Conservation (phyloP, 2,113 vertebrate genomes). For the Dasyornis broadbenti region DNA sequence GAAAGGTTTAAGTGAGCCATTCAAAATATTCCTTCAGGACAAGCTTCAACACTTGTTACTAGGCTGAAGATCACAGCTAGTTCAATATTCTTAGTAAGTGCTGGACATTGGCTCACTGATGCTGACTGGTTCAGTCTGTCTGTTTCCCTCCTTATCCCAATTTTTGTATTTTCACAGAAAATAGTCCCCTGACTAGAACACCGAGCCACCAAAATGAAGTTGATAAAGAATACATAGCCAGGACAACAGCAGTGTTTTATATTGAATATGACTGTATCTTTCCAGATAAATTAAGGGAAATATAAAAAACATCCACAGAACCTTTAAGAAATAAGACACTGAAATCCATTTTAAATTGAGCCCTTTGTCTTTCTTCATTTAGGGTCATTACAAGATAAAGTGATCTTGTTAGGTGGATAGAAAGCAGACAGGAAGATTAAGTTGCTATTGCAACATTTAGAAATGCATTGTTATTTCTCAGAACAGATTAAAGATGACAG, state of each 20-base stretch:
- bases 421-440: background rate
- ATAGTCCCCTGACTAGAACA: background rate
- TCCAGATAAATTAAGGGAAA: background rate
- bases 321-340: background rate
- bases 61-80: background rate
- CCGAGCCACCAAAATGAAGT: background rate
- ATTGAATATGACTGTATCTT: background rate
- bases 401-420: background rate
- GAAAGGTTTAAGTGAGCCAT: background rate
- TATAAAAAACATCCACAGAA: background rate
- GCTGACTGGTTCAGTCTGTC: background rate
- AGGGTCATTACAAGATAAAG: background rate
- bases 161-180: background rate
- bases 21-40: background rate
- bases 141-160: rapidly evolving
- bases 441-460: background rate
- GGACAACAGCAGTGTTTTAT: background rate
- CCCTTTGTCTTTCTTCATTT: background rate
- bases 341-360: background rate
- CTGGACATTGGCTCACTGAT: background rate
- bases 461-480: background rate
- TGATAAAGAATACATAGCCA: background rate
- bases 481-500: background rate
- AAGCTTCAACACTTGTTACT: background rate
- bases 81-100: background rate